Evolutionary conservation across 2,113 vertebrate genomes (phyloP), one percentile per base, ranked within the genome.

Genomic region (Oncorhynchus masou): DNA sequence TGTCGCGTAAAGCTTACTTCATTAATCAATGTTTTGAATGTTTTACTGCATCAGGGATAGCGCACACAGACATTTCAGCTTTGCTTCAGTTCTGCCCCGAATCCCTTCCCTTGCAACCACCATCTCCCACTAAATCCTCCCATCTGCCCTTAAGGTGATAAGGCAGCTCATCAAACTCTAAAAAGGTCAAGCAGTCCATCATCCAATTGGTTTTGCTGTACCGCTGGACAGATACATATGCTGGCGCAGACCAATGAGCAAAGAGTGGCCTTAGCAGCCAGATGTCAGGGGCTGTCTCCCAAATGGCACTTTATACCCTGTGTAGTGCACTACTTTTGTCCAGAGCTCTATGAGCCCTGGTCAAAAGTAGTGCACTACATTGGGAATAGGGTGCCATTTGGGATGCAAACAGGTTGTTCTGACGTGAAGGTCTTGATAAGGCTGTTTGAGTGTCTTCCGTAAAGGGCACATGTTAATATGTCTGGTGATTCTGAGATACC

Each of bases 101-200:
- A 16, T 2, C 65, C 22, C 79, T 88, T 76, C 80, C 81, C 69
- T 70, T 79, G 74, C 65, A 74, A 25, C 64, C 68, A 54, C 60
- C 16, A 70, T 68, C 1, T 54, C 70, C 19, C 62, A 72, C 24
- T 29, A 67, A 25, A 66, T 27, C 64, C 64, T 27, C 19, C 70
- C 60, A 25, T 73, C 48, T 57, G n/a, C 31, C 66, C 31, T 16
- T n/a, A 49, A 29, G n/a, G 49, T 68, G 51, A 73, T 78, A 73
- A 57, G 49, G 25, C 8, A 64, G 57, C 39, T 49, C 59, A 67
- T 67, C 39, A 51, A 65, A 27, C 39, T 27, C 31, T 20, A 16
- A 29, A 39, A 71, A 29, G 76, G 70, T 29, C 71, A 73, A 73
- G 25, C 64, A 59, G 76, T 78, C 70, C 65, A 11, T 78, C 49